Evolutionary conservation across 2,113 vertebrate genomes (phyloP).

Genomic region (Semicossyphus pulcher): DNA sequence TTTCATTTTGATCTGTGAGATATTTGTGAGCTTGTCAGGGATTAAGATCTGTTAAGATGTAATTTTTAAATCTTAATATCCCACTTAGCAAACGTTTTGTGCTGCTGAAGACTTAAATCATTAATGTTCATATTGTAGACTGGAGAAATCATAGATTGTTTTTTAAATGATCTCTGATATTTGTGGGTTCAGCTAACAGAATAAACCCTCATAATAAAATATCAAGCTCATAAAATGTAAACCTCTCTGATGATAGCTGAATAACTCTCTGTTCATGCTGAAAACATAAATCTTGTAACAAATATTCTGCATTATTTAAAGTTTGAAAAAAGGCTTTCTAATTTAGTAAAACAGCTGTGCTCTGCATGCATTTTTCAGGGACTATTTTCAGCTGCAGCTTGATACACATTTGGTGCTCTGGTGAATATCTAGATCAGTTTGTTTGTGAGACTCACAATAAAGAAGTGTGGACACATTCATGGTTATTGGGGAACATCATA

Average conservation of each 20-base stretch:
- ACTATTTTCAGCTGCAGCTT: neutral
- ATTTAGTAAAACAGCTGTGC: neutral
- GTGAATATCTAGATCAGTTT: too few relatives aligned
- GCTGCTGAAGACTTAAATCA: too few relatives aligned
- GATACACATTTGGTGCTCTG: neutral
- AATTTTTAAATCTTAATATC: too few relatives aligned
- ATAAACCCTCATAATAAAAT: neutral
- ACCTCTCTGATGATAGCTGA: neutral
- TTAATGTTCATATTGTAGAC: too few relatives aligned
- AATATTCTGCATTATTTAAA: neutral
- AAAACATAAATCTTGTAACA: neutral
- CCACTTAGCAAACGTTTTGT: too few relatives aligned
- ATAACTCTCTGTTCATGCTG: neutral
- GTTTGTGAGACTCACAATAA: too few relatives aligned
- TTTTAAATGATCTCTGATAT: neutral
- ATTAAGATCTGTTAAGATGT: too few relatives aligned
- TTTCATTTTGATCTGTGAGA: too few relatives aligned
- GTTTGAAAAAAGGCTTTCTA: neutral
- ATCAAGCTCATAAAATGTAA: neutral
- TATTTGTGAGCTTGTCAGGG: too few relatives aligned
- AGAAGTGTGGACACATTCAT: too few relatives aligned
- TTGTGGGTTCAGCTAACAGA: neutral
- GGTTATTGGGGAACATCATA: too few relatives aligned
- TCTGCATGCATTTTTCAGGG: neutral
- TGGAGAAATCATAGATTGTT: neutral